These are phyloP conservation scores for Apodemia zela DNA, from an alignment of 2,888 invertebrate genomes.

Conservation along the genomic window DNA sequence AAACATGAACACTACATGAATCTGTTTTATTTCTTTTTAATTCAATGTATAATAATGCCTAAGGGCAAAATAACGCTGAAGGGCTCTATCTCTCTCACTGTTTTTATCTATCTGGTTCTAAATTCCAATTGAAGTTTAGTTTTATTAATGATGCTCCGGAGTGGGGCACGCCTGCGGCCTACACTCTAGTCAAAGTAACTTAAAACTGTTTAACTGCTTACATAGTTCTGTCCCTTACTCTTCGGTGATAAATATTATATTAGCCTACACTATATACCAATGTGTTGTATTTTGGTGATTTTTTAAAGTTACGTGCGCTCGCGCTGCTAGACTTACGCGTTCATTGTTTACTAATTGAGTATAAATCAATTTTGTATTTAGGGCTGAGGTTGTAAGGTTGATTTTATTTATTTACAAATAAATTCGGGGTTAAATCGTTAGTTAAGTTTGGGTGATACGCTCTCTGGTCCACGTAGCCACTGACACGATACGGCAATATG, in stretches of 20 bases:
- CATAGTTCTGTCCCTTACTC: not conserved
- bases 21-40: not conserved
- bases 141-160: constrained; percentile 6
- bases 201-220: not conserved
- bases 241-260: constrained; percentile 3
- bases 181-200: not conserved
- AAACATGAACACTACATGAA: constrained; percentile 29
- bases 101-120: constrained; percentile 7
- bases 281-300: not conserved
- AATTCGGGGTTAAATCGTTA: not conserved
- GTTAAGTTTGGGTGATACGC: constrained; percentile 5
- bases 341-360: constrained; percentile 6
- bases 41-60: not conserved
- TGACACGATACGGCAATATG: not conserved
- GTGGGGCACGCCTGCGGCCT: not conserved
- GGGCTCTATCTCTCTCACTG: not conserved
- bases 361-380: constrained; percentile 24
- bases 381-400: not conserved
- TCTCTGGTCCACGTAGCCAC: not conserved
- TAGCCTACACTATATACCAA: not conserved
- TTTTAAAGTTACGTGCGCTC: constrained; percentile 6
- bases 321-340: not conserved
- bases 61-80: not conserved
- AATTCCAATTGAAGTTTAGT: not conserved
- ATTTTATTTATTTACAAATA: not conserved